Percentiles rank a stretch among this genome's conserved stretches.
Evolutionary conservation across 2,797 vertebrate genomes (phyloP).

Genomic region (Labroides dimidiatus): DNA sequence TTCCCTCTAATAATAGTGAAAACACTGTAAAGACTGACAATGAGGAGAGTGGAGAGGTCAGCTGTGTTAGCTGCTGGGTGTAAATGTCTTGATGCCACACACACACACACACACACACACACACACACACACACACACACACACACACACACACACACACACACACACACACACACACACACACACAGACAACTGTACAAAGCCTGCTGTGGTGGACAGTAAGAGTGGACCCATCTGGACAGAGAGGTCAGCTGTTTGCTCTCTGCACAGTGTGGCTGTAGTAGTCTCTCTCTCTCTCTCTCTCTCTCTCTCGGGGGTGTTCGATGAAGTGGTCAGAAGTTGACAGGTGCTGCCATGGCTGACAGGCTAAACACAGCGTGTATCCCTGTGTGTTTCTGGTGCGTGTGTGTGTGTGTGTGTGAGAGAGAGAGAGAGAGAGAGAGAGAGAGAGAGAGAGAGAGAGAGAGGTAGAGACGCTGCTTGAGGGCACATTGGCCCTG

Average conservation of each 20-base stretch:
- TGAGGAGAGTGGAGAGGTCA: background rate
- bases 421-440: too few species aligned
- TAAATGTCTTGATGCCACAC: background rate
- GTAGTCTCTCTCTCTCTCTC: background rate
- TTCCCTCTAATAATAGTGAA: too few species aligned
- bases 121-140: too few species aligned
- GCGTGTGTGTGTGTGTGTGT: background rate
- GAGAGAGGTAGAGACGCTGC: too few species aligned
- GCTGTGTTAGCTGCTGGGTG: background rate
- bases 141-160: too few species aligned
- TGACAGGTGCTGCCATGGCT: constrained; percentile 82
- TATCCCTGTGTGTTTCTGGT: constrained; percentile 23
- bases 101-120: too few species aligned
- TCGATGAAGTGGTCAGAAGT: constrained; percentile 83
- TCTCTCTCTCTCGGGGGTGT: constrained; percentile 36
- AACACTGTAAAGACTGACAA: too few species aligned
- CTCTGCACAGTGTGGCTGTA: constrained; percentile 21
- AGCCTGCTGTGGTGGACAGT: constrained; percentile 5
- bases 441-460: too few species aligned
- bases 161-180: too few species aligned
- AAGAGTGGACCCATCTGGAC: constrained; percentile 41
- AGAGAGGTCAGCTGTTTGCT: constrained; percentile 38
- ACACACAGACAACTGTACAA: too few species aligned
- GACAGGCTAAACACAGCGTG: constrained; percentile 72
- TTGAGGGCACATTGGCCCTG: constrained; percentile 66